Evolutionary conservation across 2,113 vertebrate genomes (phyloP), one percentile per base, ranked within the genome.

Genomic region (Ornithorhynchus anatinus): DNA sequence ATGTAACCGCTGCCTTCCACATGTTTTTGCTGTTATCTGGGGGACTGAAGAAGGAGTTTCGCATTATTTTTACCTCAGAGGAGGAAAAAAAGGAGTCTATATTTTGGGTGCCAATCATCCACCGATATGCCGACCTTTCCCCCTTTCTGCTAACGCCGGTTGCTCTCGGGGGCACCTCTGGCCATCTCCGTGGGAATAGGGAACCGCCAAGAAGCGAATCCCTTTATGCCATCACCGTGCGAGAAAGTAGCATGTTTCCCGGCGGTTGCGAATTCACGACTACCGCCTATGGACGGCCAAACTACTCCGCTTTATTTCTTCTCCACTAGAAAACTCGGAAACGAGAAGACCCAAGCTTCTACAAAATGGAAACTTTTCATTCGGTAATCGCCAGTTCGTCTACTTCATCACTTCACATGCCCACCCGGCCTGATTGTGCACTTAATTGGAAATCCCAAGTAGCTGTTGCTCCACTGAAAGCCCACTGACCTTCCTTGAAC

Each of bases 251-350:
- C 59, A 68, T 48, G 56, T 71, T 77, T 75, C 53, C 50, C 37
- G 0, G 53, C 68, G 51, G 7, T 50, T 36, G 56, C 57, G 48
- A 38, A 20, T 10, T 50, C 74, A 10, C 29, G 32, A 31, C 48
- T 69, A 64, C 60, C 31, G 77, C 45, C 47, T 35, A 16, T 73
- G 74, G 72, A 74, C 25, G 23, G 68, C 59, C 35, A 70, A 22
- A 42, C 38, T 44, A 56, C 69, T 75, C 72, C 38, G 53, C 78
- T 83, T 74, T 72, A 50, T 68, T 63, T 68, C 75, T 81, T 31
- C 32, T 56, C 57, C 29, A 36, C 53, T 53, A 59, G 71, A 45
- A 69, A 60, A 72, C 44, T 75, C 69, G 63, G 81, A 89, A 83
- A 70, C n/a, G 73, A 70, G 80, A 74, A 22, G 62, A 69, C 40